A percentile compares a stretch with the other conserved stretches of the same genome.
Evolutionary conservation across 2,888 invertebrate species (phyloP).

Genomic region (Dioctria linearis): DNA sequence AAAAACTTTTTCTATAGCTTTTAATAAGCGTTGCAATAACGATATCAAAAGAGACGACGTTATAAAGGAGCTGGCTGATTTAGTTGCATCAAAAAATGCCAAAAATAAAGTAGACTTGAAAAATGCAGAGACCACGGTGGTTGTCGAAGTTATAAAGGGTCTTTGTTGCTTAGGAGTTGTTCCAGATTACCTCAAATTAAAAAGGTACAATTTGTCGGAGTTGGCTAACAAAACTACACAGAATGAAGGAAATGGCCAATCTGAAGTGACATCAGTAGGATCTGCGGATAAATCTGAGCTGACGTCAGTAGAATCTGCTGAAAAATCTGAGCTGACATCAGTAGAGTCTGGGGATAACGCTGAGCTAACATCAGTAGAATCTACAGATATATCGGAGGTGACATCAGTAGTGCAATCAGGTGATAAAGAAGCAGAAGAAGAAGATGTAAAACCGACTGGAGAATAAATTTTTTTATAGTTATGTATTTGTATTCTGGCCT

Average conservation of each 20-base stretch:
- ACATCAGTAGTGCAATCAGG: too few species aligned
- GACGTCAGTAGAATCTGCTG: not conserved
- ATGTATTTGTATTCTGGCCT: too few species aligned
- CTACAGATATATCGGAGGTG: too few species aligned
- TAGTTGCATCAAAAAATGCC: constrained; percentile 79
- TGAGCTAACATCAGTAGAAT: too few species aligned
- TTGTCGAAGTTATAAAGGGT: constrained; percentile 87
- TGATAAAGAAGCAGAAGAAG: too few species aligned
- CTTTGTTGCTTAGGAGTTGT: constrained; percentile 86
- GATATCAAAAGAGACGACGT: constrained; percentile 80
- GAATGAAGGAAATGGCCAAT: not conserved
- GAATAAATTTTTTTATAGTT: too few species aligned
- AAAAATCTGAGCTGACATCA: too few species aligned
- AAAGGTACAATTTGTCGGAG: constrained; percentile 89
- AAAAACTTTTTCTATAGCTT: constrained; percentile 83
- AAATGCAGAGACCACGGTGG: constrained; percentile 82
- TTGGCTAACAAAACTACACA: constrained; percentile 62
- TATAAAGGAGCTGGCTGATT: constrained; percentile 81
- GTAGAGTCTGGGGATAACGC: too few species aligned
- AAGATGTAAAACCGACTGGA: too few species aligned
- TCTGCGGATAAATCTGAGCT: too few species aligned
- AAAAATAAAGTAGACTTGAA: constrained; percentile 85
- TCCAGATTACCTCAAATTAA: constrained; percentile 82
- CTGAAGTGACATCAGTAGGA: too few species aligned
- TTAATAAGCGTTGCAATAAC: constrained; percentile 85